Conservation (phyloP, 1,140 invertebrate species). For the Lasioglossum albipes region DNA sequence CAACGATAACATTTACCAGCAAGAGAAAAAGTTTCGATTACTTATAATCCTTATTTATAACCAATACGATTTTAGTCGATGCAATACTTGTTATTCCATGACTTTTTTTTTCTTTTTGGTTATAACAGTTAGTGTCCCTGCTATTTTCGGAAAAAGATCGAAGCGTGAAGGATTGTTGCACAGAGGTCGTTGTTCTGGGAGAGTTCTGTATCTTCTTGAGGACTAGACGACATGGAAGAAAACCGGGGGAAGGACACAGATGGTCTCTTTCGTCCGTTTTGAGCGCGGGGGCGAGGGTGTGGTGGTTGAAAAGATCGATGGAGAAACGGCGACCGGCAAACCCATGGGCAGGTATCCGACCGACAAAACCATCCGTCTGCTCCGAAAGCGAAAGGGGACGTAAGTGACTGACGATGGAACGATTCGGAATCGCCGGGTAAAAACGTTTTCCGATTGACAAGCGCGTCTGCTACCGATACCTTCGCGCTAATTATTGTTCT, state of each 20-base stretch:
- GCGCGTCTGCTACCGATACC: not conserved
- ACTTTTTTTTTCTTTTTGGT: too few relatives aligned
- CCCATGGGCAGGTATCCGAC: not conserved
- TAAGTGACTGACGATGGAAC: not conserved
- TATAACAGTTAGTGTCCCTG: too few relatives aligned
- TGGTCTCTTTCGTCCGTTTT: conserved; percentile 23
- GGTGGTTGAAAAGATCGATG: not conserved
- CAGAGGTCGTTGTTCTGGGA: too few relatives aligned
- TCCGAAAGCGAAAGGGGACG: conserved; percentile 4
- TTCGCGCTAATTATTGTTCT: conserved; percentile 7
- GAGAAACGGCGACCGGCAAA: not conserved
- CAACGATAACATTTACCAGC: too few relatives aligned
- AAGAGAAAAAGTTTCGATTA: too few relatives aligned
- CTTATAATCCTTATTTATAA: too few relatives aligned
- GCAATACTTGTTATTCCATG: too few relatives aligned
- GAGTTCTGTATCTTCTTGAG: too few relatives aligned
- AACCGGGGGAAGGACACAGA: not conserved
- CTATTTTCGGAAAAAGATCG: too few relatives aligned
- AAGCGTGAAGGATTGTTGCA: too few relatives aligned
- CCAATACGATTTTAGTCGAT: too few relatives aligned
- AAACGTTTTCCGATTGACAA: not conserved
- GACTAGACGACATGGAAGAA: not conserved
- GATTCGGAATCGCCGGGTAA: not conserved
- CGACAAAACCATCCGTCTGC: not conserved
- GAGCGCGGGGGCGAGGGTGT: not conserved